phyloP scores from a whole-genome alignment of 2,797 vertebrate species.

The Euphonia xanthogaster region DNA sequence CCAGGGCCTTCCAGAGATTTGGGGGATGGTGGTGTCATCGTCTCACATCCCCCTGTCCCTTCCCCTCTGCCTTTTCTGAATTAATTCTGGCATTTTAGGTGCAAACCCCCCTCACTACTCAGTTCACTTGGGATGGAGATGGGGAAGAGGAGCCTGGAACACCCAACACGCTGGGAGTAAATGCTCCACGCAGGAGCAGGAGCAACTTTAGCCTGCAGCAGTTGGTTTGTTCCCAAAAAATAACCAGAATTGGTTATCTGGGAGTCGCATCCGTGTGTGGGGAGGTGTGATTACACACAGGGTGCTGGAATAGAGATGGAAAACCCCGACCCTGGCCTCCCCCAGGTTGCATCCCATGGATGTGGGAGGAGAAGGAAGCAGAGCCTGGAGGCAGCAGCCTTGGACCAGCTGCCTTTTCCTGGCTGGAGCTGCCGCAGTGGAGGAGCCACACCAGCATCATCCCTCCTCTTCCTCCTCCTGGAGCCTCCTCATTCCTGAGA shows the following conservation, averaged over 20 bases:
- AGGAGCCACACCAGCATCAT: neutral
- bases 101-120: neutral
- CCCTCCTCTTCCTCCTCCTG: neutral
- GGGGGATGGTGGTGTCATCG: rapidly evolving
- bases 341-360: neutral
- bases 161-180: neutral
- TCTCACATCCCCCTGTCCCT: rapidly evolving
- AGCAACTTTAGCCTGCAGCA: neutral
- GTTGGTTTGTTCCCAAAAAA: neutral
- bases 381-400: neutral
- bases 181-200: rapidly evolving
- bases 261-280: neutral
- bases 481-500: neutral
- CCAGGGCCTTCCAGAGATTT: rapidly evolving
- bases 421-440: neutral
- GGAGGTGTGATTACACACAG: neutral
- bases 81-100: neutral
- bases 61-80: too few species aligned
- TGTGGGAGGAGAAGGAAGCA: neutral
- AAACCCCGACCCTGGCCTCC: neutral
- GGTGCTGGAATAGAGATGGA: neutral
- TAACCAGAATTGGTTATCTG: neutral
- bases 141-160: neutral
- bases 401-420: neutral
- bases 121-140: neutral